These are phyloP conservation scores for Frankliniella intonsa DNA, from an alignment of 2,888 invertebrate species.

Conservation along the genomic window DNA sequence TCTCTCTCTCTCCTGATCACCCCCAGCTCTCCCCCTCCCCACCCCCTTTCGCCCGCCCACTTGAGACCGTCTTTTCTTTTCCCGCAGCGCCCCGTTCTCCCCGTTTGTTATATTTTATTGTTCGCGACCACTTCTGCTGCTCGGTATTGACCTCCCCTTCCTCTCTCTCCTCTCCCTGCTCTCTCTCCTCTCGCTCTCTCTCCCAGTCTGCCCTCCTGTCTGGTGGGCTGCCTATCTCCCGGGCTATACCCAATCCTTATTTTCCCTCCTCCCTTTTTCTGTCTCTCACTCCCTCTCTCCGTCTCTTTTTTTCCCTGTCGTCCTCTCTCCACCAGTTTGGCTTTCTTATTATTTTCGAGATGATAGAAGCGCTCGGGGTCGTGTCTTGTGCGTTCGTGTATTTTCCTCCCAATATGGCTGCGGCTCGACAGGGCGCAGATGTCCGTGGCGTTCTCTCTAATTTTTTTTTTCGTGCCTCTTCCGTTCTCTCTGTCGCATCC, in stretches of 20 bases:
- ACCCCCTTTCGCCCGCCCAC: background rate
- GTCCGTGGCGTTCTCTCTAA: slow-evolving; percentile 6
- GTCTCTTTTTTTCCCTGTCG: background rate
- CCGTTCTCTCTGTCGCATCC: background rate
- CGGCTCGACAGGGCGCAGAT: slow-evolving; percentile 17
- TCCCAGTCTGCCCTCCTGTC: background rate
- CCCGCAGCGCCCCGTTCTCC: slow-evolving; percentile 14
- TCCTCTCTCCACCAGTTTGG: background rate
- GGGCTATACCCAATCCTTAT: slow-evolving; percentile 19
- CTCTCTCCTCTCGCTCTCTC: background rate
- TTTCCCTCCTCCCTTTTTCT: background rate
- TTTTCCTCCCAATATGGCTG: slow-evolving; percentile 14
- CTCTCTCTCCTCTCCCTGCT: background rate
- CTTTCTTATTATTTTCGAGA: slow-evolving; percentile 25
- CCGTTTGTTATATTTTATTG: slow-evolving; percentile 27
- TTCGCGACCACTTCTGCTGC: slow-evolving; percentile 25
- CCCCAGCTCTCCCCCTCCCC: background rate
- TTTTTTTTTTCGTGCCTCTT: background rate
- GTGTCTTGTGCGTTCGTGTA: slow-evolving; percentile 19
- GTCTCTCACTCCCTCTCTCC: background rate
- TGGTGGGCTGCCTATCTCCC: slow-evolving; percentile 7
- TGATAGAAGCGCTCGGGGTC: slow-evolving; percentile 20
- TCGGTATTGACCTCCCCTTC: slow-evolving; percentile 14
- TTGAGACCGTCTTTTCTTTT: slow-evolving; percentile 12
- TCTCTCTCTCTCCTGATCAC: background rate